Conservation (phyloP, 2,797 vertebrate genomes). For the Anolis apletophallus region DNA sequence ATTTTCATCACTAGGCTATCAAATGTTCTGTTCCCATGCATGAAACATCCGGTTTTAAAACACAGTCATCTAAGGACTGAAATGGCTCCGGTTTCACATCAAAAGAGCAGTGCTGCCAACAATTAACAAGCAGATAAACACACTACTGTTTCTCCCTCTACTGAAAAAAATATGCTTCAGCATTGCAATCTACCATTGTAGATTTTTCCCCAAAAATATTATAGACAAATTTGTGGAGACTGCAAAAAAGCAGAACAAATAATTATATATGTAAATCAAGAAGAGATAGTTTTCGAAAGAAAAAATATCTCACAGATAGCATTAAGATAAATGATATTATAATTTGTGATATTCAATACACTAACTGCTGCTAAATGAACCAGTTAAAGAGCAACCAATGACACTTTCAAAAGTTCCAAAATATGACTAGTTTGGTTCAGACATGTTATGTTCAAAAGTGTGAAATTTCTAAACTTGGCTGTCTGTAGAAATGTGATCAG, state of each 20-base stretch:
- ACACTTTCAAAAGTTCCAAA: background rate
- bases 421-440: background rate
- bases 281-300: background rate
- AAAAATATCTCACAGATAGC: background rate
- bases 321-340: background rate
- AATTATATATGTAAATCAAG: constrained; percentile 10
- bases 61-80: constrained; percentile 43
- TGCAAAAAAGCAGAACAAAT: background rate
- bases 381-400: background rate
- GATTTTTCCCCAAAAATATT: background rate
- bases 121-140: constrained; percentile 15
- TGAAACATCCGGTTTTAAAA: constrained; percentile 32
- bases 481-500: background rate
- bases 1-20: constrained; percentile 18
- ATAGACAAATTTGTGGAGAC: background rate
- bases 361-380: background rate
- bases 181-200: background rate
- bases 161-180: background rate
- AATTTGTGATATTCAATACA: background rate
- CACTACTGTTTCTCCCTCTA: background rate
- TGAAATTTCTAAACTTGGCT: background rate
- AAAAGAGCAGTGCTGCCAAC: constrained; percentile 8
- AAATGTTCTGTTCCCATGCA: constrained; percentile 30
- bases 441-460: background rate
- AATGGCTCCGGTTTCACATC: constrained; percentile 42